Percentiles rank a stretch among this genome's conserved stretches.
Evolutionary conservation across 2,797 vertebrate genomes (phyloP).

Genomic region (Helicolenus hilgendorfi): DNA sequence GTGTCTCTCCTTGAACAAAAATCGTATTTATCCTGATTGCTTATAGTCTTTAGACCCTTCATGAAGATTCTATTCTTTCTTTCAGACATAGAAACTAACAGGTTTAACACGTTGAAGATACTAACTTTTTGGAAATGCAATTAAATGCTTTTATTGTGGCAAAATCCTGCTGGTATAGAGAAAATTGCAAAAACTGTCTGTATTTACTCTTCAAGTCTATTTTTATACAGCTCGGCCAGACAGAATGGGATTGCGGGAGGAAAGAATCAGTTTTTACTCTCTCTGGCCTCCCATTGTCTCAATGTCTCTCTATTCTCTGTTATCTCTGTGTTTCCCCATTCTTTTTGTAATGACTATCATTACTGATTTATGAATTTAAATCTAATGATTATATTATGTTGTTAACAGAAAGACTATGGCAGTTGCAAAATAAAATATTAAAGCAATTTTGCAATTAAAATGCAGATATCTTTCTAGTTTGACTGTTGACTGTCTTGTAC

Average conservation of each 20-base stretch:
- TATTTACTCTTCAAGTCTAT: constrained; percentile 22
- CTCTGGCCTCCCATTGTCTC: background rate
- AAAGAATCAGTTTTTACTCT: constrained; percentile 11
- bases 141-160: background rate
- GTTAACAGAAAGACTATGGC: background rate
- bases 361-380: constrained; percentile 9
- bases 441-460: constrained; percentile 24
- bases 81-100: background rate
- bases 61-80: no score
- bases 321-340: constrained; percentile 12
- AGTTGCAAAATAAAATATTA: constrained; percentile 4
- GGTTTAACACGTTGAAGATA: background rate
- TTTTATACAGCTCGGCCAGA: constrained; percentile 30
- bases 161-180: background rate
- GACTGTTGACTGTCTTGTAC: background rate
- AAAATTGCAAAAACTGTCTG: constrained; percentile 14
- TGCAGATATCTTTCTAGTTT: constrained; percentile 1
- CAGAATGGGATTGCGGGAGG: constrained; percentile 15
- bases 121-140: background rate
- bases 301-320: constrained; percentile 6
- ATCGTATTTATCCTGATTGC: background rate
- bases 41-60: background rate
- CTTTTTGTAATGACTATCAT: constrained; percentile 16
- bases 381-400: constrained; percentile 10
- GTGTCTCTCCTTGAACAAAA: background rate